Evolutionary conservation across 2,797 vertebrate genomes (phyloP), one percentile per base, ranked within the genome.

Genomic region (Lycodopsis pacificus): DNA sequence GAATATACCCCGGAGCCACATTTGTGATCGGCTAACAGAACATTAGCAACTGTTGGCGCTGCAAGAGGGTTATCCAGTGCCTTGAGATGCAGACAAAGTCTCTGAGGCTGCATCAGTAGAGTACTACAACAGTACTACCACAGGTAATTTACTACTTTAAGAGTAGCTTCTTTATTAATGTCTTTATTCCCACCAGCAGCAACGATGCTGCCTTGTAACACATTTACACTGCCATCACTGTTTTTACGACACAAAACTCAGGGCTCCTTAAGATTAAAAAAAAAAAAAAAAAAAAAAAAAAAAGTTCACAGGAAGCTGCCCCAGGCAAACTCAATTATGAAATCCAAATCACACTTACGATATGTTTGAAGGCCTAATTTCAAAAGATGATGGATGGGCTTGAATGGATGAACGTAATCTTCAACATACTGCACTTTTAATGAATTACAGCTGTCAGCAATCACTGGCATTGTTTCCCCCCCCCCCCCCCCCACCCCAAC

Each of bases 391-490:
- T 81, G 46, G 73, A 79, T 73, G 71, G 57, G 38, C 15, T 32
- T 14, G 54, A 25, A 48, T 44, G 51, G 71, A 54, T 54, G 51
- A 77, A 70, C 51, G 75, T 64, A 79, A 83, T 85, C 63, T 83
- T 83, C 46, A 53, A 72, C 46, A 77, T 70, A 48, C 30, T 71
- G 65, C 75, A 76, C 63, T 75, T 79, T 62, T 64, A 77, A 88
- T 68, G 42, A 80, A 85, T 83, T 80, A 80, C 54, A 76, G 63
- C 79, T 80, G 80, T 81, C 79, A 78, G 65, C 59, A 49, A 73
- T 78, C 62, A 73, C 73, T 59, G 71, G 53, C 75, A 73, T 76
- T 76, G 73, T 91, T 88, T 2, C 32, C 32, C 32, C 32, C 30
- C 30, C 30, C 30, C 30, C 30, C 3, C 32, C 32, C 32, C 32